A percentile compares a stretch with the other conserved stretches of the same genome.
These are phyloP conservation scores for Diaphora mendica DNA, from an alignment of 2,888 invertebrate genomes.

Conservation along the genomic window DNA sequence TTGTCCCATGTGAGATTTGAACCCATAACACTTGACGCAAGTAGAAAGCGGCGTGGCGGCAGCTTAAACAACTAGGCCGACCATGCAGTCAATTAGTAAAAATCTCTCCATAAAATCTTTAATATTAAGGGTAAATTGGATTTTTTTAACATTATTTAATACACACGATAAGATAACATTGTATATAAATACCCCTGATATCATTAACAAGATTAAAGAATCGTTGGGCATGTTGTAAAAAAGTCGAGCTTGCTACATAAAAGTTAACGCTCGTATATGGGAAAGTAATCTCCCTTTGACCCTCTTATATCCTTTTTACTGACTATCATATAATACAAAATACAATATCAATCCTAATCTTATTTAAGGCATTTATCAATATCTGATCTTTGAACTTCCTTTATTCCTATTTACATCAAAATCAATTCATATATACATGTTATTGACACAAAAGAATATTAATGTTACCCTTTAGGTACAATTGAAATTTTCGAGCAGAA, in stretches of 20 bases:
- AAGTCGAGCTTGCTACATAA: constrained; percentile 14
- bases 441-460: constrained; percentile 10
- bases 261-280: constrained; percentile 17
- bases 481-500: neutral
- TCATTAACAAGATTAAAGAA: constrained; percentile 26
- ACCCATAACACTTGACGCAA: too few relatives aligned
- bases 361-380: neutral
- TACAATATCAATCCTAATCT: constrained; percentile 5
- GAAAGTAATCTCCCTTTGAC: constrained; percentile 6
- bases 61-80: too few relatives aligned
- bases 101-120: neutral
- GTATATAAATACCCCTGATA: neutral
- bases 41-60: too few relatives aligned
- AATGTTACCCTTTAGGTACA: neutral
- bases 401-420: constrained; percentile 6
- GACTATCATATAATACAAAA: constrained; percentile 2
- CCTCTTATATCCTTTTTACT: constrained; percentile 14
- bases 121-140: neutral
- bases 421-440: constrained; percentile 5
- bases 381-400: constrained; percentile 7
- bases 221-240: constrained; percentile 21
- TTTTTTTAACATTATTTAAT: neutral
- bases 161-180: neutral
- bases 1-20: too few relatives aligned
- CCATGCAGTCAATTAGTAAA: neutral